Base-by-base conservation (phyloP, 2,888 invertebrate genomes). In the Pammene aurita region DNA sequence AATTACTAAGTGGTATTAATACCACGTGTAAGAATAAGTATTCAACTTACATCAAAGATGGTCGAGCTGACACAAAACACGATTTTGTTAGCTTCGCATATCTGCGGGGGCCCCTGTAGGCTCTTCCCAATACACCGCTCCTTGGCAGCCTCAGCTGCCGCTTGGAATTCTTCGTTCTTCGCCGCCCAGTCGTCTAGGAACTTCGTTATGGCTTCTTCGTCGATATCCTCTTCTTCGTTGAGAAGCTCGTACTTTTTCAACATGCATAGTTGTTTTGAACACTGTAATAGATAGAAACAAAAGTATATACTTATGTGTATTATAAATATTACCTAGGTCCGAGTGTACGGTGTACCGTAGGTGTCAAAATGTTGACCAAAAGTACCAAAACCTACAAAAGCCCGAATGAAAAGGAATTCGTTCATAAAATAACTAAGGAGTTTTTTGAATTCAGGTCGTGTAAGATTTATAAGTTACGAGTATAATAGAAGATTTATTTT, bases 71-170 rank as follows among this genome's bases (percentile, higher is more conserved):
- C 56, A 63, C 91, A 91, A 62, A 84, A 78, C 16, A 85, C 78
- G 0, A 89, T 70, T 72, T 80, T 84, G 41, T 83, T 83, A 0
- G 82, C 80, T 5, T 84, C 84, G 58, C 91, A 92, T 0, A 84
- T 71, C 5, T 81, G 74, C 0, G 84, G 83, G 0, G 84, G 84
- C 6, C 84, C 84, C 0, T 83, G 66, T 0, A 84, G 69, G 0
- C 74, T 75, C 4, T 76, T 75, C 1, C 74, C 76, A 0, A 86
- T 35, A 69, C 90, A 90, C 35, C 73, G 73, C 0, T 74, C 74
- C 61, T 83, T 86, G 0, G 84, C 85, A 2, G 62, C 63, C 0
- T 76, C 75, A 1, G 83, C 74, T 0, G 80, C 78, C 0, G 78
- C 71, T 64, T 82, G 75, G 65, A 86, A 86, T 6, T 79, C 80